These are phyloP conservation scores for Ptychoptera contaminata DNA, from an alignment of 2,888 invertebrate species.

Conservation along the genomic window DNA sequence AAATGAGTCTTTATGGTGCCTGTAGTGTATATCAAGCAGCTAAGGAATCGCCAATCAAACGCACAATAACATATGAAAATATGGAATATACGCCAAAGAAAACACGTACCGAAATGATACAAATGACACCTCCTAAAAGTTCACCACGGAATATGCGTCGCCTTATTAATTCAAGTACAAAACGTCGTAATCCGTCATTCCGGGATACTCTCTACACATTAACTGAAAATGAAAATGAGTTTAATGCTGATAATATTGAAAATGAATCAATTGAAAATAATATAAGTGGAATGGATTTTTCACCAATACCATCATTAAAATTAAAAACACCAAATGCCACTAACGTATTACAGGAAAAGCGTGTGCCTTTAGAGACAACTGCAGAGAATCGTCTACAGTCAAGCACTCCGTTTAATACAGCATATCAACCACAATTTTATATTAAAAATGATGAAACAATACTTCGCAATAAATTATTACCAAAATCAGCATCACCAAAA, in stretches of 20 bases:
- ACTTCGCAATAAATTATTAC: not conserved
- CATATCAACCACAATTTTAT: not conserved
- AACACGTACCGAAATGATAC: not conserved
- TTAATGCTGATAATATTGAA: not conserved
- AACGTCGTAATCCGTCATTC: no score
- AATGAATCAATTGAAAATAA: not conserved
- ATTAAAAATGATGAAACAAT: not conserved
- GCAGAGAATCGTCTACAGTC: constrained; percentile 6
- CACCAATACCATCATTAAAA: constrained; percentile 4
- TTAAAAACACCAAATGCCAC: not conserved
- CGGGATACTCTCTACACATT: no score
- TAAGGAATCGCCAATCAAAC: not conserved
- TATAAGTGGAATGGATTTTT: not conserved
- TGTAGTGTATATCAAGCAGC: no score
- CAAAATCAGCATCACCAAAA: not conserved
- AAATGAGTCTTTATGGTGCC: not conserved
- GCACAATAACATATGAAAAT: not conserved
- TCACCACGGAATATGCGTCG: no score
- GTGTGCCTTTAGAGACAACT: constrained; percentile 6
- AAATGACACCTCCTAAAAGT: no score
- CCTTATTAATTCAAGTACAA: no score
- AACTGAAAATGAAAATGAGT: no score
- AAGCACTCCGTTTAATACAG: constrained; percentile 6
- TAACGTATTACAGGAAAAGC: constrained; percentile 2
- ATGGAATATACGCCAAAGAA: not conserved